These are phyloP conservation scores for Calosoma granatense DNA, from an alignment of 1,140 invertebrate genomes.

Conservation along the genomic window DNA sequence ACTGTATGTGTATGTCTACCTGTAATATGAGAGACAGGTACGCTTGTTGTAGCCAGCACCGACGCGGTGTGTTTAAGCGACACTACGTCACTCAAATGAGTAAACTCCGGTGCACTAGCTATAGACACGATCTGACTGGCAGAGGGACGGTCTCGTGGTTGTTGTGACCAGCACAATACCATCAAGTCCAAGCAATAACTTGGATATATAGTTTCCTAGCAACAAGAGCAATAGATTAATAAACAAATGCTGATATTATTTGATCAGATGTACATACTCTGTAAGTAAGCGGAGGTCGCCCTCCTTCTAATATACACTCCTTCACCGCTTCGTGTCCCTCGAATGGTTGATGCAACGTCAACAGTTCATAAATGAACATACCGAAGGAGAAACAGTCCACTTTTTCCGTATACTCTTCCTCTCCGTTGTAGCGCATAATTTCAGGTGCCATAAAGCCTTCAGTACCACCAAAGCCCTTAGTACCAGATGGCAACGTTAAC, in stretches of 20 bases:
- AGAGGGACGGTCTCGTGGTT: constrained; percentile 76
- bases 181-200: constrained; percentile 89
- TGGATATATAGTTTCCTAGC: constrained; percentile 67
- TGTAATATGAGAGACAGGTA: constrained; percentile 29
- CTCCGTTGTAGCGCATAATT: constrained; percentile 95
- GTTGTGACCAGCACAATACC: constrained; percentile 90
- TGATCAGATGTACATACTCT: constrained; percentile 40
- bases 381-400: constrained; percentile 98
- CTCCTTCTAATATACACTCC: constrained; percentile 90
- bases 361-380: constrained; percentile 97
- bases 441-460: constrained; percentile 99
- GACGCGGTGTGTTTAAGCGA: constrained; percentile 48
- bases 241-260: constrained; percentile 11
- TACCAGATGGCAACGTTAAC: constrained; percentile 75
- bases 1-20: constrained; percentile 21
- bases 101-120: constrained; percentile 85
- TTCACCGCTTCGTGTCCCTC: constrained; percentile 92
- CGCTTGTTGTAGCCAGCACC: constrained; percentile 43
- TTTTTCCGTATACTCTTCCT: constrained; percentile 98
- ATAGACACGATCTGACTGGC: constrained; percentile 90
- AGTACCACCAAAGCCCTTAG: constrained; percentile 95
- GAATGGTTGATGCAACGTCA: constrained; percentile 89
- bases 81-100: constrained; percentile 74
- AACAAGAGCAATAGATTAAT: constrained; percentile 12
- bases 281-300: constrained; percentile 74